These are phyloP conservation scores for Onthophagus taurus DNA, from an alignment of 1,140 invertebrate genomes.

Conservation along the genomic window DNA sequence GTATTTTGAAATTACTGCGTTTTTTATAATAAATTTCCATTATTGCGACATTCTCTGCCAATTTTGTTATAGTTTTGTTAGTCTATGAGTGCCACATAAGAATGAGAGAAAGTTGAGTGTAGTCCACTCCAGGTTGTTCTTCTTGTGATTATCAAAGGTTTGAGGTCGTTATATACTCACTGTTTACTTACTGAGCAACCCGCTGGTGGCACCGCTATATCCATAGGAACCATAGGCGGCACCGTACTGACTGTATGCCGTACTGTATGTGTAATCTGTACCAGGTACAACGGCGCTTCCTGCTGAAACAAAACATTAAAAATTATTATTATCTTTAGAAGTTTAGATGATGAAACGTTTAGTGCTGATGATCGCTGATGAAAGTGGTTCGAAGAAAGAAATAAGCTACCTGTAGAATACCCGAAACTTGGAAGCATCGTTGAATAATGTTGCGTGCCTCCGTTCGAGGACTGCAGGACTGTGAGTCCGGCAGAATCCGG, in stretches of 20 bases:
- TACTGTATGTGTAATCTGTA: conserved; percentile 61
- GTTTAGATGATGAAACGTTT: not conserved
- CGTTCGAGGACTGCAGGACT: conserved; percentile 44
- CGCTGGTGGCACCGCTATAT: conserved; percentile 59
- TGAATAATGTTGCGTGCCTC: conserved; percentile 41
- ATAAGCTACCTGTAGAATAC: conserved; percentile 57
- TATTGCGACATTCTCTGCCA: too few species aligned
- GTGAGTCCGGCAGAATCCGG: conserved; percentile 46
- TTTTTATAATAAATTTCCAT: too few species aligned
- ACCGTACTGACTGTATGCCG: conserved; percentile 66
- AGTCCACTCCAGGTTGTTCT: too few species aligned
- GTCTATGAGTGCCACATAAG: too few species aligned
- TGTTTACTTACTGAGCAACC: conserved; percentile 74
- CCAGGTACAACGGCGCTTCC: conserved; percentile 49
- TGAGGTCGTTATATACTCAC: conserved; percentile 47
- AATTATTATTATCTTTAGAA: too few species aligned
- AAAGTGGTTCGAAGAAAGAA: too few species aligned
- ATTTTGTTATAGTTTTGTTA: too few species aligned
- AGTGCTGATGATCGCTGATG: not conserved
- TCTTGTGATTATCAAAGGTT: too few species aligned
- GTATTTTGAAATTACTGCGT: too few species aligned
- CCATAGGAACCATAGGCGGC: conserved; percentile 61
- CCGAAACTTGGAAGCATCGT: conserved; percentile 63
- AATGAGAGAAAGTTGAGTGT: too few species aligned
- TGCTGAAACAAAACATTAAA: conserved; percentile 41